A percentile compares a stretch with the other conserved stretches of the same genome.
These are phyloP conservation scores for Ammospiza caudacuta DNA, from an alignment of 2,113 vertebrate genomes.

Conservation along the genomic window DNA sequence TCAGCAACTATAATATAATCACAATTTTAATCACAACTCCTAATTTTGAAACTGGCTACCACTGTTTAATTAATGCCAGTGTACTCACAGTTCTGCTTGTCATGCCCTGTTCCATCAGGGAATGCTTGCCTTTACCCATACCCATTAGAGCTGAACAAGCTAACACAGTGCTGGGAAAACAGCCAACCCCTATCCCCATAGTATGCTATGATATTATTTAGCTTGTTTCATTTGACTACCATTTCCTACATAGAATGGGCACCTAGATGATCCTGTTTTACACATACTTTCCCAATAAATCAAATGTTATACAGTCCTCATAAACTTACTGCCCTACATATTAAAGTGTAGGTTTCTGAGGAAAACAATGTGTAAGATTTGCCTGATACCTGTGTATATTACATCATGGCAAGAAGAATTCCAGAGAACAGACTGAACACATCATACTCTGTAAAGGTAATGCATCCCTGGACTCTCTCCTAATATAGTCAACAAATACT, in stretches of 20 bases:
- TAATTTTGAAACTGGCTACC: not conserved
- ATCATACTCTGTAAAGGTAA: not conserved
- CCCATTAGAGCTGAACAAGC: not conserved
- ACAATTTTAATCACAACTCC: not conserved
- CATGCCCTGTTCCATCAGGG: accelerated
- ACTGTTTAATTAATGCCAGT: not conserved
- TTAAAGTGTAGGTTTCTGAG: not conserved
- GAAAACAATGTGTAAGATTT: not conserved
- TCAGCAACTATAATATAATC: not conserved
- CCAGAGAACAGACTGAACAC: not conserved
- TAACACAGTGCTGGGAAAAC: not conserved
- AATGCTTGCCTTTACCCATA: not conserved
- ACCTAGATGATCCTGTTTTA: not conserved
- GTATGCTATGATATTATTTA: not conserved
- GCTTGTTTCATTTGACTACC: constrained; percentile 2
- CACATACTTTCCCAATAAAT: not conserved
- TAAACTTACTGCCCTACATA: not conserved
- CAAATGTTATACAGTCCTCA: not conserved
- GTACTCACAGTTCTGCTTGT: not conserved
- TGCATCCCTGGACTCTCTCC: not conserved
- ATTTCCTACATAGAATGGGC: not conserved
- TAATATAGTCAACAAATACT: not conserved
- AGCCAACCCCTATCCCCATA: not conserved
- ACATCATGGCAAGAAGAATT: not conserved
- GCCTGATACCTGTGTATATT: not conserved